Evolutionary conservation across 2,113 vertebrate species (phyloP).

Genomic region (Myiozetetes cayanensis): DNA sequence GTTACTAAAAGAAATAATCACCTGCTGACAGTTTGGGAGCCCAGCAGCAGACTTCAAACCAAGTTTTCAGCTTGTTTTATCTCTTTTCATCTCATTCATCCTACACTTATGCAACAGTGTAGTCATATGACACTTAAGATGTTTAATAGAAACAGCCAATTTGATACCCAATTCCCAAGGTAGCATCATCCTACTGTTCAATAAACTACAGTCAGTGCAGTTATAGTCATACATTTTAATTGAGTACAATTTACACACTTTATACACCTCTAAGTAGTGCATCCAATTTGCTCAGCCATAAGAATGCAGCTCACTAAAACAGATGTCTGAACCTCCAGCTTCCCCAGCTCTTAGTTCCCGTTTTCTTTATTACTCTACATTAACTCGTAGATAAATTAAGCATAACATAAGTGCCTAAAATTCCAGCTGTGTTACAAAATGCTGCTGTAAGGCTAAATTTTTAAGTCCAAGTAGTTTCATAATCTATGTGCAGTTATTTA

Average conservation of each 20-base stretch:
- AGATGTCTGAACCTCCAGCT: conserved; percentile 36
- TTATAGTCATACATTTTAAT: not conserved
- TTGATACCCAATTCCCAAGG: not conserved
- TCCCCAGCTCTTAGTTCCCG: not conserved
- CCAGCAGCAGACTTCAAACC: conserved; percentile 20
- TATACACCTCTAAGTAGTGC: not conserved
- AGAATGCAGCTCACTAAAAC: conserved; percentile 15
- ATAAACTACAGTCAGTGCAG: not conserved
- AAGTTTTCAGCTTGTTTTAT: not conserved
- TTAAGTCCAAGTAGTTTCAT: conserved; percentile 48
- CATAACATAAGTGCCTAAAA: conserved; percentile 24
- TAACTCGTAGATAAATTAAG: conserved; percentile 52
- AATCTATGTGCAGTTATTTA: conserved; percentile 49
- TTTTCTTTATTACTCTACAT: conserved; percentile 34
- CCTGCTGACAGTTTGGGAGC: conserved; percentile 18
- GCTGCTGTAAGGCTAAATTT: conserved; percentile 44
- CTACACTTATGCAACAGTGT: not conserved
- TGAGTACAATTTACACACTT: conserved; percentile 38
- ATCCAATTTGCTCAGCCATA: not conserved
- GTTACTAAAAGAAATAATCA: conserved; percentile 30
- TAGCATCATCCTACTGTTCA: not conserved
- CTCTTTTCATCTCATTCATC: not conserved
- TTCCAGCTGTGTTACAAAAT: conserved; percentile 46
- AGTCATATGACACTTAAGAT: conserved; percentile 23
- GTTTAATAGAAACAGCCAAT: conserved; percentile 23